Base-by-base conservation (phyloP, 2,797 vertebrate species). In the Falco columbarius region DNA sequence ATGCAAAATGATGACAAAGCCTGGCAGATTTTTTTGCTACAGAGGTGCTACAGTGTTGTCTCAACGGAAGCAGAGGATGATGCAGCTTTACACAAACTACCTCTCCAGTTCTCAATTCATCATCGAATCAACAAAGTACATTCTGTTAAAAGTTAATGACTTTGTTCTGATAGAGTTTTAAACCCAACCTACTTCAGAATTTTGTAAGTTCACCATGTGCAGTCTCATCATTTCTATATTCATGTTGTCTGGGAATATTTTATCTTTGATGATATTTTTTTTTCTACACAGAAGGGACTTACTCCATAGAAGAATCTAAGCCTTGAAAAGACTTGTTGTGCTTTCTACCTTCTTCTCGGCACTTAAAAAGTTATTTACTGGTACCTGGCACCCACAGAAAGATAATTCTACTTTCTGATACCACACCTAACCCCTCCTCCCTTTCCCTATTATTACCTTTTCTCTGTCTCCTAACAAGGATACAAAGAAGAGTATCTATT, bases 121-220 rank as follows among this genome's bases (percentile, higher is more conserved):
- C 73, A 67, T 80, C 47, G 87, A 86, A 82, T 79, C 67, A 91
- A 87, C 40, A 73, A 77, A 54, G 83, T 70, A 82, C 56, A 70
- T 67, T 87, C 72, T 82, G 52, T 81, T 86, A 81, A 75, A 93
- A 93, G 70, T 40, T 94, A 90, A 92, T 61, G 8, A 80, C 67
- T 95, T 86, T 71, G 81, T 91, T 80, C 86, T 65, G 40, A 58
- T 4, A 65, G 30, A 73, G 66, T 46, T 95, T 86, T 81, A 88
- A 91, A 86, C 59, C 42, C 5, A 1, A 74, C 20, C n/a, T 65
- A 17, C 52, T 81, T 85, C 1, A 4, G 62, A 89, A 93, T 94
- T 93, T 49, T 82, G 1, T 24, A 49, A 70, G 38, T 63, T 74
- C 42, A 29, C 42, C 55, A n/a, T 46, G 51, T 75, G 47, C 47